Evolutionary conservation across 2,113 vertebrate species (phyloP), one percentile per base, ranked within the genome.

Genomic region (Marcusenius ussheri): DNA sequence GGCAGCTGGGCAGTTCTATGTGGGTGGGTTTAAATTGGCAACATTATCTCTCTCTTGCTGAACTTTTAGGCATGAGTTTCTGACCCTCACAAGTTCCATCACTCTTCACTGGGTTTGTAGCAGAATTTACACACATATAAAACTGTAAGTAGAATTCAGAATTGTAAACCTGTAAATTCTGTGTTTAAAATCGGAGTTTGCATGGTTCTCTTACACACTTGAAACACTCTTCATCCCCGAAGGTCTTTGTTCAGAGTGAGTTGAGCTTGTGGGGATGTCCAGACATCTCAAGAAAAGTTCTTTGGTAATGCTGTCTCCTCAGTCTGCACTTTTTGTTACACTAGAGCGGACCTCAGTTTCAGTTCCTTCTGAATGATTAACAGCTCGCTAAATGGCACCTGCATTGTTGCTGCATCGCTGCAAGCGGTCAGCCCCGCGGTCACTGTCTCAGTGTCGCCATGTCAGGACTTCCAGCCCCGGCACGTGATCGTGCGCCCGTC

Each of bases 321-420:
- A 27, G 19, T n/a, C 21, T 47, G 24, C 83, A 3, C 47, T 50
- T 31, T 86, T 27, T 15, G n/a, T 86, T 15, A 27, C 21, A 31
- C 9, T 21, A 21, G 46, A 50, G 3, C n/a, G 19, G 83, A 31
- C 45, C 83, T 86, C 19, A 49, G 47, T 86, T 49, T 86, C 83
- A 50, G 21, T 47, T 86, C 83, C 83, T 46, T 45, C 83, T 86
- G 7, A 84, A 84, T 46, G 39, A 84, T 84, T 84, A 84, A 84
- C 83, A n/a, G 83, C 42, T n/a, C 24, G 39, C 24, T 45, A 49
- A 50, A 86, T 50, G 83, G 24, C 24, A 27, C 83, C 47, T 13
- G 46, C 46, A 50, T 49, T 47, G 46, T 86, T 50, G 46, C 45
- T 27, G 46, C 3, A 3, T 8, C 27, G 83, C 35, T 77, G 35